Base-by-base conservation (phyloP, 2,797 vertebrate species). In the Typhlichthys subterraneus region DNA sequence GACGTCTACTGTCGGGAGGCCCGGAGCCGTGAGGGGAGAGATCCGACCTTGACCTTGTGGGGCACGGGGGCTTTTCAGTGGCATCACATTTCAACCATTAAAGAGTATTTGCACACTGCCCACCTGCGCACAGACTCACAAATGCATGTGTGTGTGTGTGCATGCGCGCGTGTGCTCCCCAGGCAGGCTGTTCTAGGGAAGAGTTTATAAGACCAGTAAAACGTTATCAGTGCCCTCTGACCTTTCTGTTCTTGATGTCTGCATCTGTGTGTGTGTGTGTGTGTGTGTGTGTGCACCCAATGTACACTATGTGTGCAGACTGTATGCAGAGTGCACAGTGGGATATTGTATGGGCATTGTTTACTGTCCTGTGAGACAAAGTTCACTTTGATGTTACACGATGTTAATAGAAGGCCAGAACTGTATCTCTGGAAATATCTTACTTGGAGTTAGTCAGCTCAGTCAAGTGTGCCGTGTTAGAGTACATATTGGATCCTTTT, bases 281-380 rank as follows among this genome's bases (percentile, higher is more conserved):
- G 33, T 77, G 6, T 68, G 53, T 57, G 19, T 70, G 68, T 48
- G 42, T 2, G 51, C 19, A 46, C 46, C 33, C 17, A 23, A 13
- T 72, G 52, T 70, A 12, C 52, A 53, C 42, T 47, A 67, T 68
- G 46, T 65, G 69, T 63, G 62, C 65, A 73, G 77, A 82, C 71
- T 60, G 73, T 23, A 23, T 23, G 3, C 23, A 4, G 23, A 4
- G 23, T 23, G 23, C 23, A 23, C 3, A 23, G 23, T 23, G 23
- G 23, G 23, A 23, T 23, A 23, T 23, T 23, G 23, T 53, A 65
- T 67, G 59, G 67, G 53, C 55, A 68, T 67, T 77, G 70, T 87
- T 88, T 85, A 82, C 86, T 69, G 81, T 87, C 82, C 76, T 75
- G 69, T 70, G 70, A 82, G 72, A 54, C 81, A 88, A 89, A 88